Evolutionary conservation across 2,797 vertebrate genomes (phyloP).

Genomic region (Sarcoramphus papa): DNA sequence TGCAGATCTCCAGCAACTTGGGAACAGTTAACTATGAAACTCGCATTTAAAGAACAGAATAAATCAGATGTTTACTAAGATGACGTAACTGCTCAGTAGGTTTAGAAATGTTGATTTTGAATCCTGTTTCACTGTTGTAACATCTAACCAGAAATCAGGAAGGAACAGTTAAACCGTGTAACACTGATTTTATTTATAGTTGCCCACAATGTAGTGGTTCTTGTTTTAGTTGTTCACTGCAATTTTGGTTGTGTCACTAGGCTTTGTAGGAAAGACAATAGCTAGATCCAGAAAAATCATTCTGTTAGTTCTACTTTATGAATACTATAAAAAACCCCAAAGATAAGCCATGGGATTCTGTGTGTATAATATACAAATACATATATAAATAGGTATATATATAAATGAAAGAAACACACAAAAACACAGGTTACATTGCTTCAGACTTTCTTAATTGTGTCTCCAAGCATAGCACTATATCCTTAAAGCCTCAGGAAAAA

Average conservation of each 20-base stretch:
- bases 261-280: not conserved
- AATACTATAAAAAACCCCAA: not conserved
- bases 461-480: not conserved
- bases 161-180: not conserved
- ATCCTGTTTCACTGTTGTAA: not conserved
- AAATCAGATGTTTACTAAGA: not conserved
- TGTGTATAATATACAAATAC: not conserved
- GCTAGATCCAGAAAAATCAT: not conserved
- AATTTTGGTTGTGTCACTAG: not conserved
- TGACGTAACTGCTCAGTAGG: not conserved
- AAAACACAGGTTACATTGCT: not conserved
- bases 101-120: not conserved
- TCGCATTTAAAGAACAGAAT: rapidly evolving
- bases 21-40: not conserved
- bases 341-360: not conserved
- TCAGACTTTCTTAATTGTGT: not conserved
- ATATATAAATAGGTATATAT: not conserved
- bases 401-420: not conserved
- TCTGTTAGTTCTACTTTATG: not conserved
- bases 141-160: not conserved
- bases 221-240: not conserved
- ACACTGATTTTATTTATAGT: not conserved
- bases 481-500: not conserved
- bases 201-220: not conserved
- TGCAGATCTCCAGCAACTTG: not conserved